These are phyloP conservation scores for Rhynchonycteris naso DNA, from an alignment of 2,797 vertebrate species.

Conservation along the genomic window DNA sequence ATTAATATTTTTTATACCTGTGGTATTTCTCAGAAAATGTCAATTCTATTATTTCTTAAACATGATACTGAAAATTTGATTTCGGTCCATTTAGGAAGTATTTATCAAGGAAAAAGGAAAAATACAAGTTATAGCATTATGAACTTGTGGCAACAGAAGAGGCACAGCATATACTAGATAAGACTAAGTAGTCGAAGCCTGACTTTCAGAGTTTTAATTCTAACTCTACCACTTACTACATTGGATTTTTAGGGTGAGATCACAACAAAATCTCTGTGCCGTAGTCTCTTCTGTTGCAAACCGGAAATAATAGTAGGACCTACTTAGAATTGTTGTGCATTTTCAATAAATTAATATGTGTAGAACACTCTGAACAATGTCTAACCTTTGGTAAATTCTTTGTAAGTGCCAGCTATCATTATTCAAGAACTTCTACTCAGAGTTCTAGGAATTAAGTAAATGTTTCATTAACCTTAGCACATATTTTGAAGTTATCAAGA, in stretches of 20 bases:
- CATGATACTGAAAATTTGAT: not conserved
- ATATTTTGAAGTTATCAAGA: not conserved
- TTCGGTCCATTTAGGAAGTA: not conserved
- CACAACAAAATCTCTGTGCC: not conserved
- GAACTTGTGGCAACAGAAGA: not conserved
- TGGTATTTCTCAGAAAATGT: not conserved
- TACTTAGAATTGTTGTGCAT: not conserved
- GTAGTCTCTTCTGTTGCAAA: not conserved
- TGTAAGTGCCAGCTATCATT: not conserved
- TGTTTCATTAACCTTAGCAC: not conserved
- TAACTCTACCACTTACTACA: not conserved
- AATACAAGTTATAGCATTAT: not conserved
- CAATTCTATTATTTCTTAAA: constrained; percentile 31
- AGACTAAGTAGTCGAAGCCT: not conserved
- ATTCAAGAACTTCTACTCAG: not conserved
- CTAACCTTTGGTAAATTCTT: not conserved
- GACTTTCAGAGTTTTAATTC: not conserved
- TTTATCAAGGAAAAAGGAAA: not conserved
- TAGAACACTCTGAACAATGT: not conserved
- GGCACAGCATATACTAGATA: not conserved
- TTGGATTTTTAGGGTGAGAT: not conserved
- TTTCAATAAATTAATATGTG: not conserved
- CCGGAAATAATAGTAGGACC: not conserved
- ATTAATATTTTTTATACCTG: not conserved
- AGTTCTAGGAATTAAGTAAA: constrained; percentile 12